These are phyloP conservation scores for Aphelocoma coerulescens DNA, from an alignment of 2,113 vertebrate genomes.

Conservation along the genomic window DNA sequence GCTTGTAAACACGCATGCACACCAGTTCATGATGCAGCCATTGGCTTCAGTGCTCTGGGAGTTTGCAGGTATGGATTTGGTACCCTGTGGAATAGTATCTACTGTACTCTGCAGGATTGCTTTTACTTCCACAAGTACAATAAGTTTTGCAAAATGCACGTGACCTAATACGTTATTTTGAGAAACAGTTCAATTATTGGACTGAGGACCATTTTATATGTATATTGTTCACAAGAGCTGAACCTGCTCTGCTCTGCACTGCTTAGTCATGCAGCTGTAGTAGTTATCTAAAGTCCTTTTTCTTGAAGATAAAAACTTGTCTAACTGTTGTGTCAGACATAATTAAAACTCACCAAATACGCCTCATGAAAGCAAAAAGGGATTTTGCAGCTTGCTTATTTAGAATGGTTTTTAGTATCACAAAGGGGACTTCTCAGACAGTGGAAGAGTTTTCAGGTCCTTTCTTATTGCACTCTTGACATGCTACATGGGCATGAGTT, in stretches of 20 bases:
- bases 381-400: not conserved
- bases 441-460: not conserved
- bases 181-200: not conserved
- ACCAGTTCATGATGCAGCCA: not conserved
- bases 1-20: fast-evolving
- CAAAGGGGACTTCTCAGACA: not conserved
- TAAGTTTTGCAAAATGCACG: not conserved
- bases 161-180: not conserved
- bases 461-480: not conserved
- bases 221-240: not conserved
- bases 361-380: not conserved
- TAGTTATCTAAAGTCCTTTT: not conserved
- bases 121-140: not conserved
- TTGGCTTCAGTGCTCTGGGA: not conserved
- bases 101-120: not conserved
- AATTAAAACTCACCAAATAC: not conserved
- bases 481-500: fast-evolving
- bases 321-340: not conserved
- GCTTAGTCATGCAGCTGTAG: not conserved
- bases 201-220: not conserved
- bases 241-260: not conserved
- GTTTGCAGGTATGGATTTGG: fast-evolving
- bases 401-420: not conserved
- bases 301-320: not conserved
- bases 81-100: not conserved